These are phyloP conservation scores for Hydractinia symbiolongicarpus DNA, from an alignment of 30 jellyfish, hydroid and myxozoan genomes.

Conservation along the genomic window DNA sequence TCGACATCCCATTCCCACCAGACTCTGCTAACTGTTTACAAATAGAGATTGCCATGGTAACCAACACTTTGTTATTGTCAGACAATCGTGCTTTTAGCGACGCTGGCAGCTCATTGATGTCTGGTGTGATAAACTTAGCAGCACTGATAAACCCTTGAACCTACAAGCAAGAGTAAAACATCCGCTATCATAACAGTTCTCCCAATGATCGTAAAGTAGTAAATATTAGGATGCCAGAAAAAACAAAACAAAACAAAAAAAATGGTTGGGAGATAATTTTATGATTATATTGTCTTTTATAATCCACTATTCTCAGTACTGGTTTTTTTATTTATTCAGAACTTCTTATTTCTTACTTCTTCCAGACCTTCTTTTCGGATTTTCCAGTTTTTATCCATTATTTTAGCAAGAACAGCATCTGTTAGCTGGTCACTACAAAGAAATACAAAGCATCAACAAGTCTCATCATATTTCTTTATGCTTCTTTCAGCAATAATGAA, in stretches of 20 bases:
- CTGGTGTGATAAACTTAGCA: conserved; percentile 69
- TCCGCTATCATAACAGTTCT: neutral
- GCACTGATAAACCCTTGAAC: conserved; percentile 49
- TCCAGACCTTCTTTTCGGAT: conserved; percentile 79
- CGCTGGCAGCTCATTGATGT: conserved; percentile 69
- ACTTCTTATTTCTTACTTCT: conserved; percentile 40
- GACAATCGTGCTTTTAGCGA: conserved; percentile 62
- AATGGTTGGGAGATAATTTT: no score
- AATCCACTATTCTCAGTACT: no score
- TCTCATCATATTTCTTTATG: no score
- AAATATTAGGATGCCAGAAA: no score
- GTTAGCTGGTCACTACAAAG: conserved; percentile 54
- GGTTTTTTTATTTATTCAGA: neutral
- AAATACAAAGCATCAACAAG: neutral
- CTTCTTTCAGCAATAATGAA: no score
- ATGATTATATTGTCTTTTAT: no score
- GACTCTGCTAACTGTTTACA: conserved; percentile 74
- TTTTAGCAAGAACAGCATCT: conserved; percentile 49
- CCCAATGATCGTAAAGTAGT: no score
- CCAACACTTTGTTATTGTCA: conserved; percentile 63
- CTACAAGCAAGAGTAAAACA: conserved; percentile 16
- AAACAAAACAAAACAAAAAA: no score
- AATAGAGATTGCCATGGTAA: conserved; percentile 57
- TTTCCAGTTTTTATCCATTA: conserved; percentile 89
- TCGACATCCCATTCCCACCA: conserved; percentile 53